These are phyloP conservation scores for Heliconius erato DNA, from an alignment of 2,888 invertebrate genomes.

Conservation along the genomic window DNA sequence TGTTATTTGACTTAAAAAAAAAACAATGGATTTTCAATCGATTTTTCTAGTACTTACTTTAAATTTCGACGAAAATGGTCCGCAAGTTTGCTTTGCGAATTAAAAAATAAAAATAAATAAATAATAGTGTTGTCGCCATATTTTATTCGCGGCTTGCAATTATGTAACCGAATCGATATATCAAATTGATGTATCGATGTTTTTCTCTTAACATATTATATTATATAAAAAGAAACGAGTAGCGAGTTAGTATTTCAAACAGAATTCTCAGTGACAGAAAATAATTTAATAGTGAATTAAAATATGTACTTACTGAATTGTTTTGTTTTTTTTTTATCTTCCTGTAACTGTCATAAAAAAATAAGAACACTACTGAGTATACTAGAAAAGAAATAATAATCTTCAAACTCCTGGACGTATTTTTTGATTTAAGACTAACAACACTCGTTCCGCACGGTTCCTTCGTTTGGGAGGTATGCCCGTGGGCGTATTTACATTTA, in stretches of 20 bases:
- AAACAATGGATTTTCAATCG: background rate
- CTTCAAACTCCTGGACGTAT: too few species aligned
- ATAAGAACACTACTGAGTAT: too few species aligned
- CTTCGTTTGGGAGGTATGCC: too few species aligned
- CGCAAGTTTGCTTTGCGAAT: constrained; percentile 38
- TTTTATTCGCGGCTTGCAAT: constrained; percentile 47
- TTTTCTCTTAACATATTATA: constrained; percentile 48
- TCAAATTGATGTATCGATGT: constrained; percentile 61
- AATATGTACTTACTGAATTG: constrained; percentile 50
- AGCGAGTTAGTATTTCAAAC: constrained; percentile 46
- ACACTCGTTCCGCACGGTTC: too few species aligned
- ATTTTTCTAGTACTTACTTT: constrained; percentile 24
- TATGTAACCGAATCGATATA: constrained; percentile 49
- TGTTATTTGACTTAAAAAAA: constrained; percentile 1
- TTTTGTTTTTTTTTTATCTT: constrained; percentile 21
- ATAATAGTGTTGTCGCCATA: constrained; percentile 41
- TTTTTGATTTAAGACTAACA: too few species aligned
- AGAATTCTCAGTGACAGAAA: constrained; percentile 48
- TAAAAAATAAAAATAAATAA: constrained; percentile 33
- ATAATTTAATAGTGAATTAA: constrained; percentile 51
- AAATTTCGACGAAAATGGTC: constrained; percentile 14
- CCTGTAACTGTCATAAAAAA: background rate
- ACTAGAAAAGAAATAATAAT: too few species aligned
- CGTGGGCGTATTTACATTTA: too few species aligned
- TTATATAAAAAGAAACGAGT: constrained; percentile 32